These are phyloP conservation scores for Sylvia borin DNA, from an alignment of 2,797 vertebrate genomes.

Conservation along the genomic window DNA sequence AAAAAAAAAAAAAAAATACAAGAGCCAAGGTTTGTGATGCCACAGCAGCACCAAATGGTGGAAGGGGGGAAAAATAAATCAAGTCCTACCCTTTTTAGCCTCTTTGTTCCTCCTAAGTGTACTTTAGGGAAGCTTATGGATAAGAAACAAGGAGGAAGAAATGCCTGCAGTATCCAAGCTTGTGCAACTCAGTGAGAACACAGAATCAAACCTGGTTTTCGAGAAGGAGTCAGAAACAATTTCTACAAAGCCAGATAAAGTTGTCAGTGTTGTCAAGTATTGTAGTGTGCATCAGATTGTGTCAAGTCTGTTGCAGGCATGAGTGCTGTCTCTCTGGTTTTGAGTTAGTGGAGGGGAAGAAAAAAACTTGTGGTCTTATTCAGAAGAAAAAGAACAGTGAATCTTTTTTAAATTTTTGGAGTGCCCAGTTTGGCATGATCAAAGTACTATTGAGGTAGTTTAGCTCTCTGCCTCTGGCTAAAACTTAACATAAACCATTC, in stretches of 20 bases:
- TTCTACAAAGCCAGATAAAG: neutral
- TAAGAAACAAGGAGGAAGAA: neutral
- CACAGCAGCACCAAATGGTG: conserved; percentile 29
- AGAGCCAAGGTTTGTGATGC: neutral
- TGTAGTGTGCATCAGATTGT: neutral
- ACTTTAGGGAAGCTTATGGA: neutral
- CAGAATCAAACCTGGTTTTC: neutral
- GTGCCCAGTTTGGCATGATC: neutral
- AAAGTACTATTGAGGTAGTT: neutral
- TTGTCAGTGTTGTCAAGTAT: neutral
- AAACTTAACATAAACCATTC: neutral
- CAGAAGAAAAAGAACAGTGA: neutral
- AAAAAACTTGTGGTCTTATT: neutral
- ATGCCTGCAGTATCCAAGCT: neutral
- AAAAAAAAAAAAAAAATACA: neutral
- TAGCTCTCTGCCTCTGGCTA: neutral
- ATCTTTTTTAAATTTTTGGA: neutral
- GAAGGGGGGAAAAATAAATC: neutral
- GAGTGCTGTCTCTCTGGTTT: neutral
- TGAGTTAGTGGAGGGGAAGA: neutral
- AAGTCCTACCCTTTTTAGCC: neutral
- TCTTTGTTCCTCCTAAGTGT: neutral
- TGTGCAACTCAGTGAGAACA: neutral
- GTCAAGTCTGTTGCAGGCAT: neutral
- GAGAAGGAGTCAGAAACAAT: neutral